phyloP scores from a whole-genome alignment of 2,888 invertebrate genomes.

The Cryptus viduatorius region DNA sequence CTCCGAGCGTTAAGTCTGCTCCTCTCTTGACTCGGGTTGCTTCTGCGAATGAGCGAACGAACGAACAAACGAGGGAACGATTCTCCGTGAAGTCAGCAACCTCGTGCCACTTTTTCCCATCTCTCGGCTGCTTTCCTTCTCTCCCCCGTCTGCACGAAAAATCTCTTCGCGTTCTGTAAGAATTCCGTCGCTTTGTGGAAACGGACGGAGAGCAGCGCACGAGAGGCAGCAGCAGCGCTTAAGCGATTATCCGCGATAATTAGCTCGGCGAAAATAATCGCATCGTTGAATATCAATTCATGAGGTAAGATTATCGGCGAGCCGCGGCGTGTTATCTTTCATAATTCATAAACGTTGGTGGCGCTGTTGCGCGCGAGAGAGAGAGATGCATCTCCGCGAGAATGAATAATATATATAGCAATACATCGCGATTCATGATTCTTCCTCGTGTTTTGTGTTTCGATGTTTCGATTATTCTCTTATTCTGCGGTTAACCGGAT shows the following conservation, averaged over 20 bases:
- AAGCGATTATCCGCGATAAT: conserved; percentile 61
- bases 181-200: conserved; percentile 4
- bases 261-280: conserved; percentile 53
- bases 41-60: conserved; percentile 19
- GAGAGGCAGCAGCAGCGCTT: conserved; percentile 22
- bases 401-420: neutral
- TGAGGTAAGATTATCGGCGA: conserved; percentile 15
- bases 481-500: conserved; percentile 14
- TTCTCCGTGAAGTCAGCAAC: conserved; percentile 65
- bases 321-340: neutral
- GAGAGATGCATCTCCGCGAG: neutral
- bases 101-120: conserved; percentile 74
- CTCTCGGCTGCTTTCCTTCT: conserved; percentile 16
- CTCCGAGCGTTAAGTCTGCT: conserved; percentile 8
- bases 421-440: neutral
- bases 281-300: conserved; percentile 56
- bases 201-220: neutral
- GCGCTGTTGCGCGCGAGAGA: too few species aligned
- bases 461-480: neutral
- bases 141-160: neutral
- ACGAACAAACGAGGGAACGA: conserved; percentile 38
- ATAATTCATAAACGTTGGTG: conserved; percentile 31
- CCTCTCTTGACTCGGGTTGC: conserved; percentile 2
- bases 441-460: conserved; percentile 1
- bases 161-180: conserved; percentile 21